A percentile compares a stretch with the other conserved stretches of the same genome.
Conservation (phyloP, 2,888 invertebrate genomes). For the Lepetodrilus schrolli region DNA sequence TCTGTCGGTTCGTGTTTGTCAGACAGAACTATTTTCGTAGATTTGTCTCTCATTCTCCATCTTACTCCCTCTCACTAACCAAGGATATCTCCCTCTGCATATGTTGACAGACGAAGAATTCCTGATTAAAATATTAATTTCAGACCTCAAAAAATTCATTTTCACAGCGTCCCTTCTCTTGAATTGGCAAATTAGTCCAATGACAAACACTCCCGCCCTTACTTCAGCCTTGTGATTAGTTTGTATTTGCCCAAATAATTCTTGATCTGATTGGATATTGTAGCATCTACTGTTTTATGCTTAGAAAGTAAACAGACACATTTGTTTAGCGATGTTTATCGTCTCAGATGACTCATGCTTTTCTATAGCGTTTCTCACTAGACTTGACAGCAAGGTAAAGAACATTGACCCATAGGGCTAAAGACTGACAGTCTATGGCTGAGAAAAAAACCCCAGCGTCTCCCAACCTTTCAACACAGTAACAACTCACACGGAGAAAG, state of each 20-base stretch:
- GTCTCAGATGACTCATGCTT: slow-evolving; percentile 1
- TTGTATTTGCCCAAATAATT: slow-evolving; percentile 23
- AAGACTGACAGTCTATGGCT: background rate
- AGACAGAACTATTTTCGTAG: slow-evolving; percentile 18
- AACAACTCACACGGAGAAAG: too few relatives aligned
- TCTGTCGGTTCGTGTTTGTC: slow-evolving; percentile 23
- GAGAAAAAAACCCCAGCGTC: background rate
- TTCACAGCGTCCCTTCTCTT: background rate
- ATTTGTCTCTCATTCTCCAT: too few relatives aligned
- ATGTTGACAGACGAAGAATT: slow-evolving; percentile 15
- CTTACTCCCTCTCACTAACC: background rate
- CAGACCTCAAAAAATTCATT: background rate
- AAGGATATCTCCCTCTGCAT: background rate
- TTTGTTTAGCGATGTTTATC: slow-evolving; percentile 21
- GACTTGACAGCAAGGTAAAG: slow-evolving; percentile 18
- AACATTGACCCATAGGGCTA: slow-evolving; percentile 1
- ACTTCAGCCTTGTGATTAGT: slow-evolving; percentile 6
- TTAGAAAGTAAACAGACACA: slow-evolving; percentile 15
- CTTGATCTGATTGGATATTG: slow-evolving; percentile 19
- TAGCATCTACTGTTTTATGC: slow-evolving; percentile 21
- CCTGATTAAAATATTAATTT: slow-evolving; percentile 26
- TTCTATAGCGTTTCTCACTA: background rate
- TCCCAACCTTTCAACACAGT: background rate
- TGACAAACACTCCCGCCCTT: background rate
- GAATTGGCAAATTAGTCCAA: slow-evolving; percentile 11